Evolutionary conservation across 2,888 invertebrate genomes (phyloP).

Genomic region (Drosophila greeni): DNA sequence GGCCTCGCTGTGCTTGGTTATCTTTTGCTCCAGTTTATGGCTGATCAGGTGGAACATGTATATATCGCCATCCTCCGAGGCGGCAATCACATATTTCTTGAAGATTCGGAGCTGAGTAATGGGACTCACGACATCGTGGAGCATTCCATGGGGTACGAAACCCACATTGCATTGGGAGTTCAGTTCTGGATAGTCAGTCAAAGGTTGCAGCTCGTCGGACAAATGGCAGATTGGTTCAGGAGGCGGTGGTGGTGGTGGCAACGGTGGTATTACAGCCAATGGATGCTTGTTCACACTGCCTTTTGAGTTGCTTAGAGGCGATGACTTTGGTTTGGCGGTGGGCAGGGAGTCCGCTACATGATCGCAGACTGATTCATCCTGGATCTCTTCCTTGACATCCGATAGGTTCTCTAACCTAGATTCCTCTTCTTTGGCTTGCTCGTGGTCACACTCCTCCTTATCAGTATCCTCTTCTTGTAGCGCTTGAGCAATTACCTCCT

Average conservation of each 20-base stretch:
- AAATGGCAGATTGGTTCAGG: conserved; percentile 45
- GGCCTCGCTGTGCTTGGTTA: conserved; percentile 77
- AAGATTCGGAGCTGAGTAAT: conserved; percentile 74
- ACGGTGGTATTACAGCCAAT: conserved; percentile 52
- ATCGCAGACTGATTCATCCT: neutral
- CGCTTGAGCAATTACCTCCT: neutral
- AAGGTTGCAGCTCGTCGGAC: conserved; percentile 40
- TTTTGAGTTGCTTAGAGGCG: conserved; percentile 21
- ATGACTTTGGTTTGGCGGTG: conserved; percentile 27
- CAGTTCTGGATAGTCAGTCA: neutral
- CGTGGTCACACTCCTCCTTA: neutral
- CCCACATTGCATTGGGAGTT: conserved; percentile 16
- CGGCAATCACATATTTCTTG: conserved; percentile 73
- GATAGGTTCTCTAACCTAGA: neutral
- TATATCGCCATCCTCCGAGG: conserved; percentile 77
- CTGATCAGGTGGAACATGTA: conserved; percentile 74
- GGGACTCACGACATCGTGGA: conserved; percentile 67
- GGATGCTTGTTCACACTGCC: conserved; percentile 29
- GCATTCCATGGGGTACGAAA: conserved; percentile 60
- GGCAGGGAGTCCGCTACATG: neutral
- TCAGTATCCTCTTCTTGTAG: conserved; percentile 9
- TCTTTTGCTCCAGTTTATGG: conserved; percentile 69
- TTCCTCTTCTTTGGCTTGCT: neutral
- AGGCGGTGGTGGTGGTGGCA: conserved; percentile 58
- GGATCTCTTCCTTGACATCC: conserved; percentile 30